Base-by-base conservation (phyloP, 2,113 vertebrate species). In the Sander vitreus region DNA sequence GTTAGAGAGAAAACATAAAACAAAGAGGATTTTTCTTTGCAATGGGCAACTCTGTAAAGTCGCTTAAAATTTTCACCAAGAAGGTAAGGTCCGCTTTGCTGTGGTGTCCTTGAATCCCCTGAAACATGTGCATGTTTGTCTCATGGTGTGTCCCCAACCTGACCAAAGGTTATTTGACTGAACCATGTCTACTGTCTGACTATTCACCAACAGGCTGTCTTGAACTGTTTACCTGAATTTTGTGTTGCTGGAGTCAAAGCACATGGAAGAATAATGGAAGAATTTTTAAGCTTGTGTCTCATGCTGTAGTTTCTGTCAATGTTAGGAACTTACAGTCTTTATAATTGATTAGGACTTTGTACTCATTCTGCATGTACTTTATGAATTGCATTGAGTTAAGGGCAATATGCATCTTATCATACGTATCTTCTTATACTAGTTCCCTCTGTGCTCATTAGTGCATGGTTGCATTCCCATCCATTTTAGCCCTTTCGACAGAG, bases 21-120 rank as follows among this genome's bases (percentile, higher is more conserved):
- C 75, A 87, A 85, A 84, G 85, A 82, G 81, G 74, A 83, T 58
- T 85, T 83, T 63, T 50, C 65, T 53, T 83, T 83, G 96, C 93
- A 93, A 99, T 99, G 98, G 98, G 98, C 90, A 99, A 99, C 96
- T 99, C 97, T 95, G 96, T 99, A 94, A 99, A 99, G 96, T 97
- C 97, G 88, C 96, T 99, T 91, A 98, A 96, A 96, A 96, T 94
- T 92, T 96, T 98, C 96, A 97, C 96, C 74, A 98, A 97, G 95
- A 99, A 99, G 98, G 98, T 99, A 99, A 93, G 97, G 95, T 90
- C 75, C 0, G 81, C 70, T 84, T 36, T 63, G 50, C 58, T 72
- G 66, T 69, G 51, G 47, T 80, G 73, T 71, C 66, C 78, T 63
- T 78, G 63, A 84, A 80, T 70, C 68, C 75, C 55, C 36, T 59